Conservation (phyloP, 1,140 invertebrate species). For the Vanessa atalanta region DNA sequence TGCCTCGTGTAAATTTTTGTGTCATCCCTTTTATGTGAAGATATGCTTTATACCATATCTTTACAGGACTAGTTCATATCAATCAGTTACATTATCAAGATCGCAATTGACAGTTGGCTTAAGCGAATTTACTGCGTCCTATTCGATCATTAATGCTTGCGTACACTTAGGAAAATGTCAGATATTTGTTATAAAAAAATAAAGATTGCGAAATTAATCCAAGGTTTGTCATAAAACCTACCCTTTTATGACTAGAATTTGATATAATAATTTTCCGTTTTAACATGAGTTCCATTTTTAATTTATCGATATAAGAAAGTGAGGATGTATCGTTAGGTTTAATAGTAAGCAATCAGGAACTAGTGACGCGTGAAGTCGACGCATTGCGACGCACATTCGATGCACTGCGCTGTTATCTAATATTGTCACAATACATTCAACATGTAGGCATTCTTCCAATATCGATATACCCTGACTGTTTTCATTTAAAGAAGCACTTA, state of each 20-base stretch:
- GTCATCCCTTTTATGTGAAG: constrained; percentile 17
- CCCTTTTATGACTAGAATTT: too few relatives aligned
- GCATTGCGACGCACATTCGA: constrained; percentile 24
- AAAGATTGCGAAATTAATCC: too few relatives aligned
- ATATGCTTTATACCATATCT: constrained; percentile 6
- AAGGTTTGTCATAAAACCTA: too few relatives aligned
- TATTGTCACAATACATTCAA: neutral
- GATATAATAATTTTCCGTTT: too few relatives aligned
- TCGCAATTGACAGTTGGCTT: constrained; percentile 21
- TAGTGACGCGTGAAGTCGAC: constrained; percentile 17
- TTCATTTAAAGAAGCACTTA: too few relatives aligned
- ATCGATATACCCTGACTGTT: neutral
- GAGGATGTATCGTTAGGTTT: neutral
- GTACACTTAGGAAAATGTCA: neutral
- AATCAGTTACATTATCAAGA: constrained; percentile 19
- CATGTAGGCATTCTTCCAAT: neutral
- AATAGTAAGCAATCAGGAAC: constrained; percentile 8
- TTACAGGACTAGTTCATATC: constrained; percentile 9
- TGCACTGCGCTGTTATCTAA: constrained; percentile 16
- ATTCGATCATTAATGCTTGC: neutral
- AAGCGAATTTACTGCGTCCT: constrained; percentile 17
- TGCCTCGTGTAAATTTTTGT: constrained; percentile 5
- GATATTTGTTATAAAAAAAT: neutral
- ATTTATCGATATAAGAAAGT: neutral
- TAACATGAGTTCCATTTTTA: neutral